Base-by-base conservation (phyloP, 2,797 vertebrate species). In the Chaenodraco wilsoni region DNA sequence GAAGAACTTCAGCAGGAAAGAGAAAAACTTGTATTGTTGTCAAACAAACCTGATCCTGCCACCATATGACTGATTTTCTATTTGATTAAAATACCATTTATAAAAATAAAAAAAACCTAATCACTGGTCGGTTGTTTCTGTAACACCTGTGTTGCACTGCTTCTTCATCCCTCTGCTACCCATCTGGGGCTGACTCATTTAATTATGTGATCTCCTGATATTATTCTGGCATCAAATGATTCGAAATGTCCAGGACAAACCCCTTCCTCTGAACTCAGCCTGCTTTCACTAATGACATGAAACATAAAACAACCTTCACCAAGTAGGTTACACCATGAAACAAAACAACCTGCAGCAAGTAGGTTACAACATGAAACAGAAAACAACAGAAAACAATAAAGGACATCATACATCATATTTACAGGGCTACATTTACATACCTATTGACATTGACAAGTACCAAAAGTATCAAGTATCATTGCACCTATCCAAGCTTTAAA, bases 1-100 rank as follows among this genome's bases (percentile, higher is more conserved):
- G 76, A 91, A 51, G 82, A 85, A 66, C 68, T 95, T 56, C 78
- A 82, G 13, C 84, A 72, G 48, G 84, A 91, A 75, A 86, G 69
- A 72, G 77, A 91, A 63, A 0, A 78, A 19, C 48, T 79, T 17
- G 7, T 76, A 9, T 72, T 72, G 67, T 51, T 85, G 50, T 65
- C 67, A 57, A 65, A 17, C 27, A 56, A 14, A 49, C 63, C 9
- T 65, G 37, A 72, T 16, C 58, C 10, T 46, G 7, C 3, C 11
- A 40, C 48, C 52, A 23, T 16, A 21, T 16, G 33, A 7, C 44
- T 1, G 50, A 50, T 61, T 58, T 16, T 55, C 3, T 7, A 1
- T 54, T 55, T 37, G 17, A 54, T 14, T 68, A n/a, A 71, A 49
- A 45, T 46, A 37, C 64, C 8, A 37, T 61, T 74, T 58, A 19